A percentile compares a stretch with the other conserved stretches of the same genome.
Evolutionary conservation across 2,888 invertebrate genomes (phyloP).

Genomic region (Tortrix viridana): DNA sequence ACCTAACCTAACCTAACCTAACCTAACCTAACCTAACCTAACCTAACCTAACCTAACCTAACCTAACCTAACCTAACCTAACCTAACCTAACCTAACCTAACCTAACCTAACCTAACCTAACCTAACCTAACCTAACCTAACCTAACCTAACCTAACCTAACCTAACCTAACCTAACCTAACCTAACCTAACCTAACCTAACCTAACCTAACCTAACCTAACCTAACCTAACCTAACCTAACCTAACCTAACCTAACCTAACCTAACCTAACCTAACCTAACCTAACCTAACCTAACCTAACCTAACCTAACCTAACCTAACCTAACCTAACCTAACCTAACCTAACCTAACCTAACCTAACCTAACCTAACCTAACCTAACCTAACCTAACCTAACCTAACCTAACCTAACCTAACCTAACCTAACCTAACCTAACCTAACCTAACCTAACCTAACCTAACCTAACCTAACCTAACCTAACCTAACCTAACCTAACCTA

Average conservation of each 20-base stretch:
- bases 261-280: conserved; percentile 5
- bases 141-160: conserved; percentile 5
- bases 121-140: conserved; percentile 5
- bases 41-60: conserved; percentile 5
- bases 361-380: conserved; percentile 5
- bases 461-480: conserved; percentile 5
- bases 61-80: conserved; percentile 5
- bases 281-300: conserved; percentile 5
- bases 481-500: not conserved
- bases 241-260: conserved; percentile 5
- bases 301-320: conserved; percentile 5
- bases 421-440: conserved; percentile 5
- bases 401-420: conserved; percentile 5
- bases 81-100: conserved; percentile 5
- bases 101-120: conserved; percentile 5
- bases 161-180: conserved; percentile 5
- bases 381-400: conserved; percentile 5
- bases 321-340: conserved; percentile 5
- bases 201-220: conserved; percentile 5
- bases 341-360: conserved; percentile 5
- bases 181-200: conserved; percentile 5
- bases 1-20: conserved; percentile 5
- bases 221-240: conserved; percentile 5
- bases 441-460: conserved; percentile 5
- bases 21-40: conserved; percentile 5